Evolutionary conservation across 2,113 vertebrate genomes (phyloP).

Genomic region (Pangasianodon gigas): DNA sequence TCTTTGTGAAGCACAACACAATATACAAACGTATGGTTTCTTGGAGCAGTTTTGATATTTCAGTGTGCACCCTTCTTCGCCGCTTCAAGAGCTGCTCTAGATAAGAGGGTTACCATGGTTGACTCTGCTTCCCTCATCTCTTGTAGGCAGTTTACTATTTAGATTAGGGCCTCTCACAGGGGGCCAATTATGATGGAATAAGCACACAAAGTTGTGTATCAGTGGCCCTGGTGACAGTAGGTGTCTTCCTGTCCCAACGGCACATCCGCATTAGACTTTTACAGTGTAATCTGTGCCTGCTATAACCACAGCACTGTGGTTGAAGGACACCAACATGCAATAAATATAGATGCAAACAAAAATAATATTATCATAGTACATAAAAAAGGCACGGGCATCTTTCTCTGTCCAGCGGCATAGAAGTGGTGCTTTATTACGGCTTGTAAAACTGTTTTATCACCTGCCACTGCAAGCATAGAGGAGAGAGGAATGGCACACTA

Average conservation of each 20-base stretch:
- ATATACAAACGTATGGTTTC: background rate
- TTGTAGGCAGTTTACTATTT: constrained; percentile 13
- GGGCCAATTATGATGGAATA: constrained; percentile 52
- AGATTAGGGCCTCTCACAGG: constrained; percentile 41
- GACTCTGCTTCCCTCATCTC: constrained; percentile 12
- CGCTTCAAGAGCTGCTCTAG: constrained; percentile 40
- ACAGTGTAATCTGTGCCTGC: constrained; percentile 61
- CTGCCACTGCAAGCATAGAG: constrained; percentile 54
- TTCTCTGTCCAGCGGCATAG: constrained; percentile 48
- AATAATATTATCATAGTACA: constrained; percentile 60
- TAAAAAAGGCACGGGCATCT: constrained; percentile 52
- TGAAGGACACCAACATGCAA: constrained; percentile 55
- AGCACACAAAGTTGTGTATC: constrained; percentile 44
- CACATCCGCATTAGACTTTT: constrained; percentile 52
- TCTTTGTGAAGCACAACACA: background rate
- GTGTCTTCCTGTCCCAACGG: constrained; percentile 32
- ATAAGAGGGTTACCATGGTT: background rate
- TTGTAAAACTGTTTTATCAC: constrained; percentile 66
- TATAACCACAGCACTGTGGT: constrained; percentile 28
- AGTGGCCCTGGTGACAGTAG: constrained; percentile 43
- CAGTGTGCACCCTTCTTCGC: background rate
- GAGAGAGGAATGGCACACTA: constrained; percentile 44
- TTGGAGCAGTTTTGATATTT: background rate
- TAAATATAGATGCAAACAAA: constrained; percentile 61
- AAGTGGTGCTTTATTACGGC: constrained; percentile 62